Percentiles rank a stretch among this genome's conserved stretches.
phyloP scores from a whole-genome alignment of 2,113 vertebrate genomes.

The Bubo bubo region DNA sequence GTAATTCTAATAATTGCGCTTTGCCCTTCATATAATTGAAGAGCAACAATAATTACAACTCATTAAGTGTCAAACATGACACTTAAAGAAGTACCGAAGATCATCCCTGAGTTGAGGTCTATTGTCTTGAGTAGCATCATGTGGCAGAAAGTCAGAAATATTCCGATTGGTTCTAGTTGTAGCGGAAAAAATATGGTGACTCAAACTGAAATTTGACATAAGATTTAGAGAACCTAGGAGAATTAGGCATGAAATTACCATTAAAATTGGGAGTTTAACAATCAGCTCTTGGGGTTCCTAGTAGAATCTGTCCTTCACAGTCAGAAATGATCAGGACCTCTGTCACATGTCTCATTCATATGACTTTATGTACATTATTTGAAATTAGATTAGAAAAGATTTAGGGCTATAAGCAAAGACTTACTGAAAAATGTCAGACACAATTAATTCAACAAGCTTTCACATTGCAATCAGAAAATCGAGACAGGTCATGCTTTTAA shows the following conservation, averaged over 20 bases:
- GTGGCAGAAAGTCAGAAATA: not conserved
- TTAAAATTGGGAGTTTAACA: not conserved
- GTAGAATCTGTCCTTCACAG: not conserved
- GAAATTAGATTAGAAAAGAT: not conserved
- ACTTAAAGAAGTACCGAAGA: not conserved
- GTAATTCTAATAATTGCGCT: not conserved
- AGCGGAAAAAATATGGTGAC: not conserved
- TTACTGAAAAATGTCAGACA: not conserved
- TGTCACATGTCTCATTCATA: not conserved
- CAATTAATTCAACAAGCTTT: not conserved
- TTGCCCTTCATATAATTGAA: not conserved
- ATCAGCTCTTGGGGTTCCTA: not conserved
- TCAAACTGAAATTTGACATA: not conserved
- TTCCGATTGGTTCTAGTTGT: not conserved
- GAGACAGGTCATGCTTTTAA: not conserved
- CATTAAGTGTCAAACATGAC: not conserved
- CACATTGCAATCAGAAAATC: not conserved
- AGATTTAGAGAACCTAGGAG: not conserved
- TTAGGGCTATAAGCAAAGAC: not conserved
- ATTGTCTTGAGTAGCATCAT: not conserved
- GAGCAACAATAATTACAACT: not conserved
- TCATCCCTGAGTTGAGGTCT: not conserved
- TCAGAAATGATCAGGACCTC: not conserved
- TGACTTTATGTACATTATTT: not conserved
- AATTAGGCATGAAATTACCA: not conserved